Conservation (phyloP, 2,113 vertebrate species). For the Ophiodon elongatus region DNA sequence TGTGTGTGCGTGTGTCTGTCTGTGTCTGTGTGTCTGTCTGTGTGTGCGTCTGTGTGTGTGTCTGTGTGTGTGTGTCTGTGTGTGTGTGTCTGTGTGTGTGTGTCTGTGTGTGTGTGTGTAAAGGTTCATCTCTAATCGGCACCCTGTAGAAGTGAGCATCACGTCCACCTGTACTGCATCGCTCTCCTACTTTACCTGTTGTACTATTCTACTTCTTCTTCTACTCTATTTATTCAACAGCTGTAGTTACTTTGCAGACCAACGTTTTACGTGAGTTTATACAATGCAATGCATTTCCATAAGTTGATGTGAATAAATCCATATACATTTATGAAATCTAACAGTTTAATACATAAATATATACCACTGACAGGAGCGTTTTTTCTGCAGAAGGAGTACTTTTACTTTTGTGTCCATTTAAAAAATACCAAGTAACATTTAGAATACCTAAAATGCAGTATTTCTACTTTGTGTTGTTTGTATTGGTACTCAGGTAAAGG, state of each 20-base stretch:
- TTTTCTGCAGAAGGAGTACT: not conserved
- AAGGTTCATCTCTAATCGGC: conserved; percentile 55
- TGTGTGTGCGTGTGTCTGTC: conserved; percentile 38
- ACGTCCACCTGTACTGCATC: not conserved
- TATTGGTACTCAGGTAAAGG: not conserved
- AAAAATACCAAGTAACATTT: not conserved
- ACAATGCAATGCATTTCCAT: not conserved
- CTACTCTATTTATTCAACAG: not conserved
- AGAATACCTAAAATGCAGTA: too few relatives aligned
- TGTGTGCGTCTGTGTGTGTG: conserved; percentile 54
- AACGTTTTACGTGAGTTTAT: not conserved
- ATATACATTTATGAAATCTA: not conserved
- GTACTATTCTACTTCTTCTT: conserved; percentile 9
- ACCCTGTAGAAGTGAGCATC: conserved; percentile 43
- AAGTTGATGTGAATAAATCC: not conserved
- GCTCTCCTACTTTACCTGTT: not conserved
- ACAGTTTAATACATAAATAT: not conserved
- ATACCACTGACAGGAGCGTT: not conserved
- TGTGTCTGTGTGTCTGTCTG: too few relatives aligned
- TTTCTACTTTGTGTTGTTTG: not conserved
- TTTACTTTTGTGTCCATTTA: not conserved
- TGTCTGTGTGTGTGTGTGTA: conserved; percentile 35
- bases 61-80: conserved; percentile 36
- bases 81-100: conserved; percentile 46
- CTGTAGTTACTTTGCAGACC: not conserved